phyloP scores from a whole-genome alignment of 2,113 vertebrate species.

The Labrus mixtus region DNA sequence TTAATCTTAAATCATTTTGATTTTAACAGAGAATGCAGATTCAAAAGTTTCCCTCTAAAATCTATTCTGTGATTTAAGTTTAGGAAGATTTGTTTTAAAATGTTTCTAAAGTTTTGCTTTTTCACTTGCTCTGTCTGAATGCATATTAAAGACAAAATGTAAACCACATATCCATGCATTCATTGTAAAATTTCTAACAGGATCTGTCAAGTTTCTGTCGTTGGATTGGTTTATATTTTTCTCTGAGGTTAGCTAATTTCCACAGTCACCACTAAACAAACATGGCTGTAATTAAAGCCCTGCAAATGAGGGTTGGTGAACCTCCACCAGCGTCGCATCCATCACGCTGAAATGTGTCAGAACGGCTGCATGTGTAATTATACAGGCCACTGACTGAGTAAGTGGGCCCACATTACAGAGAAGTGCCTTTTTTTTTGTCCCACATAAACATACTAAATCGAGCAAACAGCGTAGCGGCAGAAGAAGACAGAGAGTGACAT shows the following conservation, averaged over 20 bases:
- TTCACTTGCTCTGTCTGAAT: no score
- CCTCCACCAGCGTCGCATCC: conserved; percentile 40
- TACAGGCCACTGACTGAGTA: conserved; percentile 58
- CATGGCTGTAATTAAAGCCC: conserved; percentile 59
- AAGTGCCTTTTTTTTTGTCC: conserved; percentile 1
- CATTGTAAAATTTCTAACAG: not conserved
- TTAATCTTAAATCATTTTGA: no score
- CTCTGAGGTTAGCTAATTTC: conserved; percentile 51
- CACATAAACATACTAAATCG: conserved; percentile 34
- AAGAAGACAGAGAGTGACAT: not conserved
- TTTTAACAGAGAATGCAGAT: no score
- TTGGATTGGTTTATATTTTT: conserved; percentile 23
- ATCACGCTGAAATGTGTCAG: conserved; percentile 66
- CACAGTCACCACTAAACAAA: conserved; percentile 60
- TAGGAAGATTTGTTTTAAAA: no score
- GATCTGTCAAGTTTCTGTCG: conserved; percentile 12
- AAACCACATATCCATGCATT: no score
- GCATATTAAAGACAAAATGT: no score
- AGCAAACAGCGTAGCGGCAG: conserved; percentile 18
- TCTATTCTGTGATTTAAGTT: no score
- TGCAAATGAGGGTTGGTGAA: conserved; percentile 56
- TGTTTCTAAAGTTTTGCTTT: no score
- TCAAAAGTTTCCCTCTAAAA: no score
- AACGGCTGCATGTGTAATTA: conserved; percentile 66
- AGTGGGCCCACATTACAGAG: conserved; percentile 22